Evolutionary conservation across 2,113 vertebrate species (phyloP).

Genomic region (Colinus virginianus): DNA sequence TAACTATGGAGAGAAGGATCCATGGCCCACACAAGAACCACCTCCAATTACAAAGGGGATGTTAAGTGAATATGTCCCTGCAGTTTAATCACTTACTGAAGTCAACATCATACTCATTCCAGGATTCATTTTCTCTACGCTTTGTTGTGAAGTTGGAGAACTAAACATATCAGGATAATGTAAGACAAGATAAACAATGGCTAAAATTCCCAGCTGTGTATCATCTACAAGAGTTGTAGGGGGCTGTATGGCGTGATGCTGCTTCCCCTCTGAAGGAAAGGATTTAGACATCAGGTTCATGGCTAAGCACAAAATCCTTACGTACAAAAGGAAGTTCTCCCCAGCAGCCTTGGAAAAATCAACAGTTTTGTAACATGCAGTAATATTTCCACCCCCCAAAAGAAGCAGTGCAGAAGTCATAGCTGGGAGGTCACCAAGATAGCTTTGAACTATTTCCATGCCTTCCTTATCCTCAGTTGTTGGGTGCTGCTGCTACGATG

Average conservation of each 20-base stretch:
- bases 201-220: background rate
- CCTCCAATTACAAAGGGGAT: background rate
- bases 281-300: background rate
- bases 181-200: background rate
- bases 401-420: background rate
- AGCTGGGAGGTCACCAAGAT: background rate
- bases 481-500: background rate
- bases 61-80: constrained; percentile 27
- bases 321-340: fast-evolving
- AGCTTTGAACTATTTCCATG: background rate
- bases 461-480: background rate
- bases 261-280: background rate
- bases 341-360: background rate
- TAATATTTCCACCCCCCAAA: background rate
- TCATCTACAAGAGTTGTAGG: background rate
- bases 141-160: background rate
- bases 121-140: background rate
- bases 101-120: background rate
- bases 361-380: background rate
- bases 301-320: background rate
- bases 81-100: background rate
- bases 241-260: background rate
- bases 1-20: constrained; percentile 7
- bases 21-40: constrained; percentile 17
- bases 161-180: background rate